Evolutionary conservation across 92 coral and sea anemone species (phyloP), one percentile per base, ranked within the genome.

Genomic region (Siderastrea radians): DNA sequence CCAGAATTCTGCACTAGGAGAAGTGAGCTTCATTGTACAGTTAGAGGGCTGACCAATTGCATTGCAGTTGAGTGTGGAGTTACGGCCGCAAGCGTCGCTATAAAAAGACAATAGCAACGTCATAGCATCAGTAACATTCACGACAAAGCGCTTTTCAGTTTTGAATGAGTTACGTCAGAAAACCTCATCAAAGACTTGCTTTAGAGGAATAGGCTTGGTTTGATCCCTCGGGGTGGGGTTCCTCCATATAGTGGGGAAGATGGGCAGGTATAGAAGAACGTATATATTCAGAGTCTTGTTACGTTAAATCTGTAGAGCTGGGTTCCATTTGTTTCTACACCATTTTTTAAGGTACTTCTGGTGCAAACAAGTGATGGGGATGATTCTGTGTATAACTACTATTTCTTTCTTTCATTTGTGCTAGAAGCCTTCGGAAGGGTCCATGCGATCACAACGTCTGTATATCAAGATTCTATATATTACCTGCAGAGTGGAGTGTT

Each of bases 1-100:
- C 95, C 95, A 92, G 88, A 84, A 92, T 65, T 92, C 95, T n/a
- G 79, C 93, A n/a, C 95, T 89, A 0, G 93, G 95, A 59, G 91
- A 88, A 26, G 91, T 85, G 9, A 89, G 71, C 52, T 81, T 77
- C 1, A 57, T 26, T 2, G 90, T 86, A 13, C 90, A 89, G 93
- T 89, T 81, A 1, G 57, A 65, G 17, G 88, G 72, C 43, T 84
- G 93, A 5, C 95, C 95, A 66, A 92, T 51, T 49, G 79, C 55
- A 15, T 67, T 16, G 80, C 88, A 89, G 72, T 84, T 84, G 72
- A 26, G 16, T 3, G 88, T 84, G 26, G 65, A 50, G 17, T 84
- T 84, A 1, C 38, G 38, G 38, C 88, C 88, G 44, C 63, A 43
- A 2, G 71, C 66, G 7, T 64, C 81, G 47, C 88, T 84, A 11